A percentile compares a stretch with the other conserved stretches of the same genome.
These are phyloP conservation scores for Oncorhynchus nerka DNA, from an alignment of 2,113 vertebrate genomes.

Conservation along the genomic window DNA sequence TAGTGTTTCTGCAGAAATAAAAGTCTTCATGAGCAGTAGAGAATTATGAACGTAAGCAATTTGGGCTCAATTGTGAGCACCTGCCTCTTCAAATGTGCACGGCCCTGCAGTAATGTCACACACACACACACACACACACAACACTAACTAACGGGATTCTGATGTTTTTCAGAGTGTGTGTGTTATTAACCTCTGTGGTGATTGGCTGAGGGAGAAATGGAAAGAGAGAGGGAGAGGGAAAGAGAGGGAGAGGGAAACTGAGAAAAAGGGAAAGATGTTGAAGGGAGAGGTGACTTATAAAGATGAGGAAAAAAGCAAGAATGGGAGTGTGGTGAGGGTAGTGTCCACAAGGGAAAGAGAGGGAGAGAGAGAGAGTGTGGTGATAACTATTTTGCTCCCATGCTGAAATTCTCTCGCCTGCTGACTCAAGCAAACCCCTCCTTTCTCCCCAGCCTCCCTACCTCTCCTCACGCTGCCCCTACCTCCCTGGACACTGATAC, in stretches of 20 bases:
- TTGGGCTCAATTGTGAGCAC: no score
- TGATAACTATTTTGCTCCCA: constrained; percentile 34
- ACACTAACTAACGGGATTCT: constrained; percentile 7
- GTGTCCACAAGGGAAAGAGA: no score
- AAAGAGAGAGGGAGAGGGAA: neutral
- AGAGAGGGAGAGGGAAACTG: neutral
- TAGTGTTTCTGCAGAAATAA: no score
- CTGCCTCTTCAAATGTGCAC: no score
- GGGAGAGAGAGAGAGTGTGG: constrained; percentile 11
- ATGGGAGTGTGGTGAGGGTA: no score
- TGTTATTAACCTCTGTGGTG: constrained; percentile 32
- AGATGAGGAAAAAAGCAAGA: no score
- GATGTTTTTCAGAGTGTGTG: constrained; percentile 8
- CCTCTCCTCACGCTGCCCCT: neutral
- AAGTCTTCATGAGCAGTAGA: no score
- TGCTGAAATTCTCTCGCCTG: constrained; percentile 7
- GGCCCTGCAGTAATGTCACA: neutral
- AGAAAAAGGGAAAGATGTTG: no score
- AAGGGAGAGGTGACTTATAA: no score
- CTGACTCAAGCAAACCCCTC: constrained; percentile 31
- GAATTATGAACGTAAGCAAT: no score
- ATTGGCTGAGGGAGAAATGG: constrained; percentile 37
- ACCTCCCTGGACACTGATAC: neutral
- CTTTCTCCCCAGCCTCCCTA: neutral
- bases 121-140: neutral